These are phyloP conservation scores for Todiramphus chloris DNA, from an alignment of 2,113 vertebrate species.

Conservation along the genomic window DNA sequence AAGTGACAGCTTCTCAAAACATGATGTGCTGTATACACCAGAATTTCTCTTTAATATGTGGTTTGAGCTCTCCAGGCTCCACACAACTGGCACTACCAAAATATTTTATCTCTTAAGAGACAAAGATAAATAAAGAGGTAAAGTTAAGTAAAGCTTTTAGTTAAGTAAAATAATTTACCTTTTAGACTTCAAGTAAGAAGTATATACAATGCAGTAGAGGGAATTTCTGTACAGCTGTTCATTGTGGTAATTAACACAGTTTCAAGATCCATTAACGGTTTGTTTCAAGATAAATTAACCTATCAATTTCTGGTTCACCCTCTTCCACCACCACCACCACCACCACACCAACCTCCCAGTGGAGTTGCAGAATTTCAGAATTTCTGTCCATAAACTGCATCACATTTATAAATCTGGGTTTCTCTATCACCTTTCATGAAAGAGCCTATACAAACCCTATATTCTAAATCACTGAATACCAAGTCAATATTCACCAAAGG, in stretches of 20 bases:
- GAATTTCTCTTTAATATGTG: not conserved
- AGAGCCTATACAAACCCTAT: not conserved
- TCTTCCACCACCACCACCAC: not conserved
- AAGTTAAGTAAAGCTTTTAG: not conserved
- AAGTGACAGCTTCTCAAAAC: not conserved
- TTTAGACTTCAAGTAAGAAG: not conserved
- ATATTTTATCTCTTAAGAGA: not conserved
- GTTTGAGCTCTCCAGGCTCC: not conserved
- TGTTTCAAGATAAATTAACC: not conserved
- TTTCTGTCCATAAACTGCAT: not conserved
- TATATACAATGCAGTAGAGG: not conserved
- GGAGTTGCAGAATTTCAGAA: not conserved
- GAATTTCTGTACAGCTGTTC: not conserved
- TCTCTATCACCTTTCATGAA: not conserved
- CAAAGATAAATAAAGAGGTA: too few species aligned
- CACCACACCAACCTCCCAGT: not conserved
- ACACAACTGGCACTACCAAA: not conserved
- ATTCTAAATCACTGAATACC: not conserved
- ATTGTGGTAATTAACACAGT: not conserved
- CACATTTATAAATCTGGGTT: not conserved
- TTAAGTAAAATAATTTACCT: not conserved
- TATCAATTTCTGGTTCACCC: not conserved
- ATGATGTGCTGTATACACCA: not conserved
- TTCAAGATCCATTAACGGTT: too few species aligned
- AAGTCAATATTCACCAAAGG: not conserved